Conservation (phyloP, 2,888 invertebrate genomes). For the Cantharis rustica region DNA sequence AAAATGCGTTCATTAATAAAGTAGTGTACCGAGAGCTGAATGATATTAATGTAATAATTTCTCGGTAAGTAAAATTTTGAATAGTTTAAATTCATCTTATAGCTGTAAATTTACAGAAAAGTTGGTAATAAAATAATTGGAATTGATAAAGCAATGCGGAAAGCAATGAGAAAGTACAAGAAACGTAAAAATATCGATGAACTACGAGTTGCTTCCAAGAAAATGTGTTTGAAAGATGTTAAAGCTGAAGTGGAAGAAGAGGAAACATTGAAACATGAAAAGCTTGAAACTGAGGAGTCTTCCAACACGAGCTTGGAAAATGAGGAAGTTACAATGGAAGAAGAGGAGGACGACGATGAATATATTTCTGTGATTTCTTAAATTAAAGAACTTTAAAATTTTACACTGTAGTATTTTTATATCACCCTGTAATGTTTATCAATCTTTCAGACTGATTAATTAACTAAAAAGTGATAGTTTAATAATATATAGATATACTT, state of each 20-base stretch:
- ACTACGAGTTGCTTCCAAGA: background rate
- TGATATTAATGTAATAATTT: conserved; percentile 2
- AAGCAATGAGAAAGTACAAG: background rate
- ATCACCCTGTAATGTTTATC: too few species aligned
- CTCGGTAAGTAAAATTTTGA: background rate
- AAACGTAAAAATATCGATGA: background rate
- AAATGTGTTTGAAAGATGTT: background rate
- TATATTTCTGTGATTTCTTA: background rate
- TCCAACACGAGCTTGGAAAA: background rate
- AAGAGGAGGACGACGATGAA: background rate
- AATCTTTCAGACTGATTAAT: too few species aligned
- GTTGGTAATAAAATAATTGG: conserved; percentile 19
- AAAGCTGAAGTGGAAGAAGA: background rate
- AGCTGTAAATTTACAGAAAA: background rate
- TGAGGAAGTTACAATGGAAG: background rate
- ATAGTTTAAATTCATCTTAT: background rate
- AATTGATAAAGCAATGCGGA: background rate
- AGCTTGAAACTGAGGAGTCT: background rate
- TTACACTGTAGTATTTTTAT: background rate
- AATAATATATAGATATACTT: too few species aligned
- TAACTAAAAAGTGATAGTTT: too few species aligned
- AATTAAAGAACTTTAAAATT: background rate
- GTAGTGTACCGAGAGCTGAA: background rate
- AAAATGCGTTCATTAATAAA: background rate
- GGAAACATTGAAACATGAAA: background rate